These are phyloP conservation scores for Argyresthia albistria DNA, from an alignment of 2,888 invertebrate genomes.

Conservation along the genomic window DNA sequence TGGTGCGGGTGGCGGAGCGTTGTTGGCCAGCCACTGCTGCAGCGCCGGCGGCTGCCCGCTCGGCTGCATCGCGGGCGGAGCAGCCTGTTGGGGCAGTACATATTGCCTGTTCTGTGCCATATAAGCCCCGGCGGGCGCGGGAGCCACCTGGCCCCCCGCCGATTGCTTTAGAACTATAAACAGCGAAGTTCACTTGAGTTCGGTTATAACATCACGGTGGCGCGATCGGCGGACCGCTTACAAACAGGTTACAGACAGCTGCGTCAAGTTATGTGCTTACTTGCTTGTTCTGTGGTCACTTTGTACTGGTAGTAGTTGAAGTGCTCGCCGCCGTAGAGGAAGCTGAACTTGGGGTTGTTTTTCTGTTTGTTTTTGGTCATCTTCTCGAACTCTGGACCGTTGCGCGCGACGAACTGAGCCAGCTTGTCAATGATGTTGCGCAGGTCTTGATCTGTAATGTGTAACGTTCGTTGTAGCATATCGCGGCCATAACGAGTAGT, in stretches of 20 bases:
- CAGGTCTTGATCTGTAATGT: conserved; percentile 87
- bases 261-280: conserved; percentile 75
- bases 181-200: conserved; percentile 69
- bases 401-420: conserved; percentile 98
- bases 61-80: conserved; percentile 70
- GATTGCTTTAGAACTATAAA: conserved; percentile 85
- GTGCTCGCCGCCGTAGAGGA: conserved; percentile 96
- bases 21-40: conserved; percentile 59
- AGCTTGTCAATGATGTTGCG: conserved; percentile 98
- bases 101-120: conserved; percentile 73
- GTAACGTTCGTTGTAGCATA: not conserved
- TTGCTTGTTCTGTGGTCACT: conserved; percentile 95
- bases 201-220: conserved; percentile 53
- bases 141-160: conserved; percentile 66
- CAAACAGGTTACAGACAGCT: conserved; percentile 19
- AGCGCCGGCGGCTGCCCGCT: conserved; percentile 63
- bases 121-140: conserved; percentile 67
- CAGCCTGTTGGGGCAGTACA: conserved; percentile 72
- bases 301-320: conserved; percentile 97
- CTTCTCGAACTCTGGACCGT: conserved; percentile 99
- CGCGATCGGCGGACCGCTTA: conserved; percentile 28
- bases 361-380: conserved; percentile 99
- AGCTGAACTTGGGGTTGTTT: conserved; percentile 97
- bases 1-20: conserved; percentile 46
- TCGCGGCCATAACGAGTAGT: not conserved